Evolutionary conservation across 2,888 invertebrate species (phyloP), one percentile per base, ranked within the genome.

Genomic region (Trachelus iudaicus): DNA sequence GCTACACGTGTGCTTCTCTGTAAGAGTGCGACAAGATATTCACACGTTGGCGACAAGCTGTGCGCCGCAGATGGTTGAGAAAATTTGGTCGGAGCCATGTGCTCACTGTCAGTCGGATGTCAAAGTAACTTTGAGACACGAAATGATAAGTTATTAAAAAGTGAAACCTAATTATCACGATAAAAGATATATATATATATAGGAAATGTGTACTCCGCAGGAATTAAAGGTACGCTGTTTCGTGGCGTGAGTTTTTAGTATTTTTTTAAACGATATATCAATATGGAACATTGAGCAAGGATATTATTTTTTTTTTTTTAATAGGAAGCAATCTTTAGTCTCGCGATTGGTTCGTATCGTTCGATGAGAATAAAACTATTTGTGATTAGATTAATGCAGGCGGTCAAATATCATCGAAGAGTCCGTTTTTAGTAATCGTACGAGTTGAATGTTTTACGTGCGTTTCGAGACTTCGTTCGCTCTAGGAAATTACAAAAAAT

Each of bases 141-240:
- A 23, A 56, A 56, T 9, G 56, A 56, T 56, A 56, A 23, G 56
- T 56, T 56, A 56, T 56, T 56, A 56, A 56, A 56, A 56, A 56
- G 56, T 56, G 56, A 56, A 56, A 56, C 0, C 23, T 23, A 56
- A 23, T 56, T 56, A 56, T 56, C 56, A 9, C 23, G 56, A 23
- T 56, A 56, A 56, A 23, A 9, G 23, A 56, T 56, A 56, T 15
- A 40, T 40, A 40, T n/a, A n/a, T n/a, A n/a, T 15, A 23, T 15
- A 56, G 56, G 74, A 74, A 85, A 92, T 93, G 93, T 93, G 92
- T 86, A 92, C 92, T 78, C 92, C 92, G 78, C 92, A 92, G 86
- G 92, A 93, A 86, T 83, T 92, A 69, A 91, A 93, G 93, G 93
- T 93, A 91, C 82, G 82, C 77, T 78, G 9, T 56, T 23, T 56